Base-by-base conservation (phyloP, 2,888 invertebrate genomes). In the Netelia virgata region DNA sequence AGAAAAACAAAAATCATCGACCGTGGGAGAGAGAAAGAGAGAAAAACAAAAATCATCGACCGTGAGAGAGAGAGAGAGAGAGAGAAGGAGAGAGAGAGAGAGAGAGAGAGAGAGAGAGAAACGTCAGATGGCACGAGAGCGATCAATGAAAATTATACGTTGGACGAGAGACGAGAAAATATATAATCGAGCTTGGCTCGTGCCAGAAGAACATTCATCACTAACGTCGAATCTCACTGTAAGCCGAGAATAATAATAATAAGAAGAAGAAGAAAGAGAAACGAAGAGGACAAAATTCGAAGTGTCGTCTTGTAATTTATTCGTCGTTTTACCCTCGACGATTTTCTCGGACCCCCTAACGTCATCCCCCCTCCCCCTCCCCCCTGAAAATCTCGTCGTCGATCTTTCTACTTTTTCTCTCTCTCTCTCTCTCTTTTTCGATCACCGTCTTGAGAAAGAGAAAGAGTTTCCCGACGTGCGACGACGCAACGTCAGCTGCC, bases 101-200 rank as follows among this genome's bases (percentile, higher is more conserved):
- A 69, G 23, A 23, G 2, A 23, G 23, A 23, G 23, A 23, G 23
- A 70, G 36, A 55, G 20, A 68, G 69, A 63, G 59, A 3, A 63
- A 66, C 82, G 59, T 75, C 82, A 74, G 84, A 85, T 79, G 78
- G 59, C 69, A 55, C 78, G 70, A 74, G 70, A 72, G 41, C 72
- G 59, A 85, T 85, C 84, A 79, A 85, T 85, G 84, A 85, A 85
- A 75, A 85, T 75, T 53, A 73, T 82, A 10, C 10, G 57, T 16
- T 41, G 61, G 61, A 61, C 18, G 41, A 64, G 64, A 70, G n/a
- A 28, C 41, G 18, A 1, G n/a, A 11, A 43, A 14, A 80, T 80
- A 36, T 80, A 80, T 68, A 57, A 73, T 74, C 23, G 20, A 68
- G 74, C 10, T 61, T 59, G 66, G 23, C 79, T 72, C 83, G 83